Conservation (phyloP, 2,888 invertebrate species). For the Melanophora roralis region DNA sequence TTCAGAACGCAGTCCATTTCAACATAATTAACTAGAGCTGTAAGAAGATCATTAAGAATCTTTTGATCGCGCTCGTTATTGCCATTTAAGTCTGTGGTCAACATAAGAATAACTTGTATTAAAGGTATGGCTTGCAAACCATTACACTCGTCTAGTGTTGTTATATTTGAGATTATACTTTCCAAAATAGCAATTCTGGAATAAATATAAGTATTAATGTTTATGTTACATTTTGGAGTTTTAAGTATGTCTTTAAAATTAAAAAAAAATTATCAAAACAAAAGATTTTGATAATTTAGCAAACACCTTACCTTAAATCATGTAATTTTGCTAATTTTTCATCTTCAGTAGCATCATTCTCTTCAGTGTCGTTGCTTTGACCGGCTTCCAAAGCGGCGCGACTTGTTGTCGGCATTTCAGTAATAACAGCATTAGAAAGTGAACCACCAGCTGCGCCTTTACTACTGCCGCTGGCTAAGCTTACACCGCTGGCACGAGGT, state of each 20-base stretch:
- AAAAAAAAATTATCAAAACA: too few species aligned
- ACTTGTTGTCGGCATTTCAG: slow-evolving; percentile 66
- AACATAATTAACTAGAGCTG: slow-evolving; percentile 84
- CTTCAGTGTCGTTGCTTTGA: slow-evolving; percentile 68
- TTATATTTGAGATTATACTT: slow-evolving; percentile 86
- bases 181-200: slow-evolving; percentile 81
- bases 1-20: slow-evolving; percentile 81
- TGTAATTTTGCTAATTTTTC: slow-evolving; percentile 75
- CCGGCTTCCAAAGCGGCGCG: slow-evolving; percentile 63
- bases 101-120: slow-evolving; percentile 93
- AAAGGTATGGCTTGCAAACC: slow-evolving; percentile 94
- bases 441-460: slow-evolving; percentile 64
- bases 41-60: slow-evolving; percentile 86
- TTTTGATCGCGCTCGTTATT: slow-evolving; percentile 88
- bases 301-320: slow-evolving; percentile 70
- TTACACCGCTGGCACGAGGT: slow-evolving; percentile 67
- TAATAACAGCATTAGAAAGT: slow-evolving; percentile 63
- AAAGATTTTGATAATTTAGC: too few species aligned
- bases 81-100: slow-evolving; percentile 92
- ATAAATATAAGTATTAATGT: background rate
- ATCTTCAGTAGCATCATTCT: slow-evolving; percentile 71
- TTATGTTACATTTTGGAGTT: too few species aligned
- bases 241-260: too few species aligned
- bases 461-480: slow-evolving; percentile 62
- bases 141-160: slow-evolving; percentile 85